Percentiles rank a stretch among this genome's conserved stretches.
phyloP scores from a whole-genome alignment of 2,113 vertebrate species.

The Pandion haliaetus region DNA sequence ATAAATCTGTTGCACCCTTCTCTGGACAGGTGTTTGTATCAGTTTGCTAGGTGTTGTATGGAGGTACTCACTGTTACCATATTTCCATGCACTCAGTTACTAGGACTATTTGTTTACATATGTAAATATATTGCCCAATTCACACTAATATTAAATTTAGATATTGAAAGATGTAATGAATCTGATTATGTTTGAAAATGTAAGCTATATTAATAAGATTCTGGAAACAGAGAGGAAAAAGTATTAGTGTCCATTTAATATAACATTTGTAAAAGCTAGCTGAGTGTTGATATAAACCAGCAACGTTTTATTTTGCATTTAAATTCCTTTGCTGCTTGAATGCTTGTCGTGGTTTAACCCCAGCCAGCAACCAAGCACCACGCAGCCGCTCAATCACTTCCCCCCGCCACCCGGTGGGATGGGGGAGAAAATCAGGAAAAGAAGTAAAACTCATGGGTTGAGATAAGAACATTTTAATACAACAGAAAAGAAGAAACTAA shows the following conservation, averaged over 20 bases:
- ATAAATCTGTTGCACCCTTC: background rate
- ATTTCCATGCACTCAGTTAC: background rate
- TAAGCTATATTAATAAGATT: background rate
- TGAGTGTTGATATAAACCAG: background rate
- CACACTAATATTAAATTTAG: background rate
- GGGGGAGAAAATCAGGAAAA: too few species aligned
- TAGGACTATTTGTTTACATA: background rate
- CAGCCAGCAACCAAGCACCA: too few species aligned
- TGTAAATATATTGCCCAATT: background rate
- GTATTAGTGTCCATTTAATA: background rate
- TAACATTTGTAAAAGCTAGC: background rate
- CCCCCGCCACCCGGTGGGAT: too few species aligned
- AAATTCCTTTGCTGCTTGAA: background rate
- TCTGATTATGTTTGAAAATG: background rate
- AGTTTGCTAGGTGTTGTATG: background rate
- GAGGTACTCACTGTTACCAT: background rate
- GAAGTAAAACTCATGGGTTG: too few species aligned
- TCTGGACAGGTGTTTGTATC: background rate
- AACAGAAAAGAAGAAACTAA: too few species aligned
- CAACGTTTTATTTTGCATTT: background rate
- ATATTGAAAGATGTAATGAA: background rate
- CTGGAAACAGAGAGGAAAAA: background rate
- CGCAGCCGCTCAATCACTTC: too few species aligned
- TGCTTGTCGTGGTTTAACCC: too few species aligned
- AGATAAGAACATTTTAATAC: too few species aligned